phyloP scores from a whole-genome alignment of 2,113 vertebrate genomes.

The Suncus etruscus region DNA sequence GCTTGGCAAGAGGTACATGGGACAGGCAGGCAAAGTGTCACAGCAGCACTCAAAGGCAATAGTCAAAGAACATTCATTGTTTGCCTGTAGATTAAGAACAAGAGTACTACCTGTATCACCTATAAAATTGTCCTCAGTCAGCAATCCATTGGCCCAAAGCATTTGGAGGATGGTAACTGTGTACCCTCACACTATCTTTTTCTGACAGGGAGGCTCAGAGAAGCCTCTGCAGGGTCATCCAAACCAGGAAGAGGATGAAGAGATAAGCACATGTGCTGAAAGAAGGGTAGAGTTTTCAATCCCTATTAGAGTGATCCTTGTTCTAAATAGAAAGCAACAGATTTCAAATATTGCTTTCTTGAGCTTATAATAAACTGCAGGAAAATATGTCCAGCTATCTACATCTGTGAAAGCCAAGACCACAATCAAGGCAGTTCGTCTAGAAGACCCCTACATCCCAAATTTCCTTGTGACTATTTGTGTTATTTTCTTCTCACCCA shows the following conservation, averaged over 20 bases:
- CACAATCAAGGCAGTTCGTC: not conserved
- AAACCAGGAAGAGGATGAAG: not conserved
- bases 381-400: no score
- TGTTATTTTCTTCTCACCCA: not conserved
- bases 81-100: accelerated
- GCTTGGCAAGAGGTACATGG: not conserved
- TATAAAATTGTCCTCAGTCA: not conserved
- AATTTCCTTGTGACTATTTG: not conserved
- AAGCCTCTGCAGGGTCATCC: not conserved
- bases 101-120: not conserved
- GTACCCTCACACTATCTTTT: not conserved
- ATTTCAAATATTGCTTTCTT: not conserved
- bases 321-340: not conserved
- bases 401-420: not conserved
- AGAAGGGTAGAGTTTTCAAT: not conserved
- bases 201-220: not conserved
- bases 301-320: not conserved
- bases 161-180: no score
- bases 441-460: no score
- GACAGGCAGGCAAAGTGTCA: not conserved
- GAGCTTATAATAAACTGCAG: not conserved
- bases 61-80: not conserved
- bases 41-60: not conserved
- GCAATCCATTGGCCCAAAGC: not conserved
- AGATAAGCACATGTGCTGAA: not conserved